A percentile compares a stretch with the other conserved stretches of the same genome.
These are phyloP conservation scores for Vollenhovia emeryi DNA, from an alignment of 1,140 invertebrate genomes.

Conservation along the genomic window DNA sequence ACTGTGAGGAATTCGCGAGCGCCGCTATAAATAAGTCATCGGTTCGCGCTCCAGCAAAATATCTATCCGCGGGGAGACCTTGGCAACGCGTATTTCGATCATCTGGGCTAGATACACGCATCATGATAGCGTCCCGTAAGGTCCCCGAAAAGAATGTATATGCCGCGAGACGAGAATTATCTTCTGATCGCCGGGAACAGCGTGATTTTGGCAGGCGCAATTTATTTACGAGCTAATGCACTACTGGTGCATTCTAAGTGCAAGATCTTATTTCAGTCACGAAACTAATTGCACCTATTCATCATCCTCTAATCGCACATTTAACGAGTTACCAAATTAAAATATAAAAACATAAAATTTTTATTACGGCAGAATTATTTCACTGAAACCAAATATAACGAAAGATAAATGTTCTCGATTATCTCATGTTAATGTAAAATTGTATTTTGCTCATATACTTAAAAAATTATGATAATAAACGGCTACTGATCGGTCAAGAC, in stretches of 20 bases:
- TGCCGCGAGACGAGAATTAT: not conserved
- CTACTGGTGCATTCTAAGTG: not conserved
- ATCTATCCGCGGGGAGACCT: constrained; percentile 53
- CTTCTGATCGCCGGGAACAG: not conserved
- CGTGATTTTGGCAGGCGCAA: not conserved
- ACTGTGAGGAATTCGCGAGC: constrained; percentile 58
- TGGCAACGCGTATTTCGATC: constrained; percentile 55
- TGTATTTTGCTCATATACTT: not conserved
- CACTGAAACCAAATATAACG: constrained; percentile 7
- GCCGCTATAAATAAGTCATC: constrained; percentile 69
- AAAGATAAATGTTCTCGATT: not conserved
- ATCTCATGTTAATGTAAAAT: constrained; percentile 8
- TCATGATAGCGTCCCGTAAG: not conserved
- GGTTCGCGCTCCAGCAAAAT: constrained; percentile 45
- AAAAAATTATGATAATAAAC: constrained; percentile 6
- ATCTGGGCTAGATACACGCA: constrained; percentile 1
- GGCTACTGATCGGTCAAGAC: not conserved
- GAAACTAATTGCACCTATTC: constrained; percentile 2
- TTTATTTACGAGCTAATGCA: constrained; percentile 13
- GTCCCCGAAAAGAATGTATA: not conserved
- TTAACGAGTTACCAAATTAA: constrained; percentile 1
- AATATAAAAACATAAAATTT: not conserved
- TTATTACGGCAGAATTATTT: not conserved
- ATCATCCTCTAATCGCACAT: not conserved
- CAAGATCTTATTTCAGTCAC: not conserved